Evolutionary conservation across 2,888 invertebrate genomes (phyloP).

Genomic region (Lithophane ornitopus): DNA sequence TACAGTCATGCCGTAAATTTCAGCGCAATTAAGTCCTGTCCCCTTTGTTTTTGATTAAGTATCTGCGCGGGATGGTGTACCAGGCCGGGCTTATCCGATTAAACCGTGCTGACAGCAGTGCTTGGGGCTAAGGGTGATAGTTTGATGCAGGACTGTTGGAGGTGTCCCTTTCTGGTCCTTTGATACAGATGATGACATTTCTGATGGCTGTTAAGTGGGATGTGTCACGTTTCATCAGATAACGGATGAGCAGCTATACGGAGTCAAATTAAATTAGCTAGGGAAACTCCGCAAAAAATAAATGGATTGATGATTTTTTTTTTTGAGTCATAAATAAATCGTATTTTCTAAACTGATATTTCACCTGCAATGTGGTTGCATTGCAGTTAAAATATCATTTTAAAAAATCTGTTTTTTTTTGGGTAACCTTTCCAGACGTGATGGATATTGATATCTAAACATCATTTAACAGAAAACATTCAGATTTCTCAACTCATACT

Average conservation of each 20-base stretch:
- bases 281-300: no score
- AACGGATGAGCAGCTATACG: background rate
- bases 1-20: conserved; percentile 70
- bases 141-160: conserved; percentile 32
- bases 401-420: no score
- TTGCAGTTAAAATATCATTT: no score
- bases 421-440: no score
- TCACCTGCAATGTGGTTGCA: no score
- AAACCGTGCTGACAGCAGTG: conserved; percentile 52
- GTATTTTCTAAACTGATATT: no score
- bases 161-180: background rate
- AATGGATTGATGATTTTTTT: no score
- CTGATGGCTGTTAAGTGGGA: background rate
- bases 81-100: conserved; percentile 61
- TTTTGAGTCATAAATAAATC: no score
- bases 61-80: conserved; percentile 63
- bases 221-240: conserved; percentile 7
- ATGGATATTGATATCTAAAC: no score
- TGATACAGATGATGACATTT: background rate
- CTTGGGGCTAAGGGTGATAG: conserved; percentile 31
- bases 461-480: no score
- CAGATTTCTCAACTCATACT: no score
- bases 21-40: conserved; percentile 73
- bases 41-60: conserved; percentile 78
- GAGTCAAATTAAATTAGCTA: no score